Evolutionary conservation across 2,888 invertebrate species (phyloP).

Genomic region (Parnassius apollo): DNA sequence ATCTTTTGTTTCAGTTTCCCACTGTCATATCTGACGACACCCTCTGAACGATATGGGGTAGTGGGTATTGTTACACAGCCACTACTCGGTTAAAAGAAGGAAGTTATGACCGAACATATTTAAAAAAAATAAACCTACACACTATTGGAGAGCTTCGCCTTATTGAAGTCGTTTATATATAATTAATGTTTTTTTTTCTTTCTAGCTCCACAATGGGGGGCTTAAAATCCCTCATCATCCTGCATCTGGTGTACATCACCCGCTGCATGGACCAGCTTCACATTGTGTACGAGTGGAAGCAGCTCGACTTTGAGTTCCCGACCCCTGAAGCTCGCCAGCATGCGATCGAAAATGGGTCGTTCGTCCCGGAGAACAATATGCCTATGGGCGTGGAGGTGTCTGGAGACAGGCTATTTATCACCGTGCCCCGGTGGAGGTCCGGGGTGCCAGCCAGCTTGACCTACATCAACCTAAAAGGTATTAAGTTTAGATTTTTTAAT

Average conservation of each 20-base stretch:
- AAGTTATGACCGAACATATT: too few species aligned
- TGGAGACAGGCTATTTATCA: conserved; percentile 85
- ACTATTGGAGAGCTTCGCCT: too few species aligned
- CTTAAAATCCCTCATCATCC: conserved; percentile 52
- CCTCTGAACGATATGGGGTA: too few species aligned
- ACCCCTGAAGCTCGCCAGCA: conserved; percentile 76
- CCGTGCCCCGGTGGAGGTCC: conserved; percentile 87
- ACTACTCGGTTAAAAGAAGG: too few species aligned
- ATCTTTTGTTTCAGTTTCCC: too few species aligned
- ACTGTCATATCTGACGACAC: too few species aligned
- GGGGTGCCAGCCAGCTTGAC: conserved; percentile 89
- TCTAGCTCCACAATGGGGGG: conserved; percentile 62
- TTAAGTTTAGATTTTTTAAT: not conserved
- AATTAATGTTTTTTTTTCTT: conserved; percentile 23
- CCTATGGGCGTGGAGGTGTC: conserved; percentile 88
- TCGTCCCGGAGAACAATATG: conserved; percentile 86
- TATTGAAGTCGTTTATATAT: not conserved
- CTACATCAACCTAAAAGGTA: conserved; percentile 87
- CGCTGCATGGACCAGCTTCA: conserved; percentile 84
- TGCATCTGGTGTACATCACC: conserved; percentile 60
- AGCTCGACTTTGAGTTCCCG: conserved; percentile 85
- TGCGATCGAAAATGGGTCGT: conserved; percentile 81
- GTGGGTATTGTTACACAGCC: too few species aligned
- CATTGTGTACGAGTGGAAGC: conserved; percentile 87
- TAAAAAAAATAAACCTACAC: too few species aligned